Conservation (phyloP, 1,140 invertebrate species). For the Solen grandis region DNA sequence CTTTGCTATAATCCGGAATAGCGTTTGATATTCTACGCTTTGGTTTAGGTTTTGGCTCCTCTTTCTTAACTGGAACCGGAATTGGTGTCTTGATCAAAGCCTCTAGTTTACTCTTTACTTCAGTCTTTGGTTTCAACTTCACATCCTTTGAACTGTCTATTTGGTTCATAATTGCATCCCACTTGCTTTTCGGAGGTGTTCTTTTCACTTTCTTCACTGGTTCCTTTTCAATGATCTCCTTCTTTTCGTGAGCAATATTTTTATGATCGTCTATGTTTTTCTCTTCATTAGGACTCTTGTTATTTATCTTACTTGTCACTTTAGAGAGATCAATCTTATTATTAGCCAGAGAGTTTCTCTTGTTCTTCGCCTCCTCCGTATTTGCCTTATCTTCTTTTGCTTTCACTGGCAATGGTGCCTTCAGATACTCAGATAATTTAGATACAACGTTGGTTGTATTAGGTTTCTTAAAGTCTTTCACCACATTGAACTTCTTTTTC, state of each 20-base stretch:
- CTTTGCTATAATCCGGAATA: conserved; percentile 76
- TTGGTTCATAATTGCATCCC: conserved; percentile 80
- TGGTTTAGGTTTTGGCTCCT: conserved; percentile 61
- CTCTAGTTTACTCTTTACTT: conserved; percentile 79
- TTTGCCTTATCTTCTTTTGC: conserved; percentile 66
- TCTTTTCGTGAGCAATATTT: conserved; percentile 57
- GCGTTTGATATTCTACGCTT: conserved; percentile 64
- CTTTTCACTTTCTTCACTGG: conserved; percentile 74
- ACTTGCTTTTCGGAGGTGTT: conserved; percentile 79
- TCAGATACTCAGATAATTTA: conserved; percentile 75
- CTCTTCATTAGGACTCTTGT: conserved; percentile 50
- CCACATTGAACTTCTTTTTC: conserved; percentile 62
- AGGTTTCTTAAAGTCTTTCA: conserved; percentile 77
- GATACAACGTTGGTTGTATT: conserved; percentile 77
- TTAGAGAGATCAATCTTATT: conserved; percentile 42
- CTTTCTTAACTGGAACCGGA: conserved; percentile 56
- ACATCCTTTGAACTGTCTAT: conserved; percentile 77
- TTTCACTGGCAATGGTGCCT: conserved; percentile 67
- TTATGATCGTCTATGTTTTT: conserved; percentile 55
- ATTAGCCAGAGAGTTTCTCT: conserved; percentile 59
- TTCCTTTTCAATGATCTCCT: conserved; percentile 66
- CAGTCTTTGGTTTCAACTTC: conserved; percentile 75
- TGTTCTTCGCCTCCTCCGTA: conserved; percentile 65
- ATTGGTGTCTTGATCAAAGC: conserved; percentile 65
- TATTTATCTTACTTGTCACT: conserved; percentile 49